Evolutionary conservation across 2,113 vertebrate genomes (phyloP).

Genomic region (Ibidorhyncha struthersii): DNA sequence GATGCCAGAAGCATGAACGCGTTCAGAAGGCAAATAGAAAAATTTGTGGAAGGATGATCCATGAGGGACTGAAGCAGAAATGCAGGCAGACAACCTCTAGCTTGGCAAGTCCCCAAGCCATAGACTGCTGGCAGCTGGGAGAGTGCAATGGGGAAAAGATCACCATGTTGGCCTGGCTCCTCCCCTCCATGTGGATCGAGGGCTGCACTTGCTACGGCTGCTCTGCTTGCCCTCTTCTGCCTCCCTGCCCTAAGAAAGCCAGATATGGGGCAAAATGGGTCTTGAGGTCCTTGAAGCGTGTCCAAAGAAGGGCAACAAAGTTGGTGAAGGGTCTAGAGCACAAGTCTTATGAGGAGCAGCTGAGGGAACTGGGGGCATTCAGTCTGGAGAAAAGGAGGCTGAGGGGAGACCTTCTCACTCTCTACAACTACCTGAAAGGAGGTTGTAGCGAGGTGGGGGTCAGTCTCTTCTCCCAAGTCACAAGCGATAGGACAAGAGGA

Average conservation of each 20-base stretch:
- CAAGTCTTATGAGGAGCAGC: not conserved
- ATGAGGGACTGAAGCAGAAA: not conserved
- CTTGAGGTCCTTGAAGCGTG: not conserved
- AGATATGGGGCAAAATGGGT: not conserved
- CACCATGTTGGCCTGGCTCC: rapidly evolving
- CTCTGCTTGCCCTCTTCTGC: not conserved
- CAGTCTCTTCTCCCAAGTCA: not conserved
- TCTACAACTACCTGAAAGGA: not conserved
- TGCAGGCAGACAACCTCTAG: not conserved
- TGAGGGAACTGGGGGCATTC: not conserved
- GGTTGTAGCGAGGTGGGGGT: not conserved
- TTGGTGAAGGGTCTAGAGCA: not conserved
- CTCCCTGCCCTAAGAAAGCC: not conserved
- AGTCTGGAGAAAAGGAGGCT: not conserved
- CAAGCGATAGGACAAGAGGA: not conserved
- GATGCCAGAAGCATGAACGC: not conserved
- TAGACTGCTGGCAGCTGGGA: not conserved
- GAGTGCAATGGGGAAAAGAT: not conserved
- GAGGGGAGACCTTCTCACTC: rapidly evolving
- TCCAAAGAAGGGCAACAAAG: not conserved
- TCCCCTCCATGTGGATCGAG: not conserved
- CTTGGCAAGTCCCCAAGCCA: not conserved
- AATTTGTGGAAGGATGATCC: rapidly evolving
- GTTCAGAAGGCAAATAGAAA: not conserved
- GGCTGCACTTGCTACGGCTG: not conserved